Percentiles rank a stretch among this genome's conserved stretches.
Evolutionary conservation across 2,888 invertebrate species (phyloP).

Genomic region (Tholera decimalis): DNA sequence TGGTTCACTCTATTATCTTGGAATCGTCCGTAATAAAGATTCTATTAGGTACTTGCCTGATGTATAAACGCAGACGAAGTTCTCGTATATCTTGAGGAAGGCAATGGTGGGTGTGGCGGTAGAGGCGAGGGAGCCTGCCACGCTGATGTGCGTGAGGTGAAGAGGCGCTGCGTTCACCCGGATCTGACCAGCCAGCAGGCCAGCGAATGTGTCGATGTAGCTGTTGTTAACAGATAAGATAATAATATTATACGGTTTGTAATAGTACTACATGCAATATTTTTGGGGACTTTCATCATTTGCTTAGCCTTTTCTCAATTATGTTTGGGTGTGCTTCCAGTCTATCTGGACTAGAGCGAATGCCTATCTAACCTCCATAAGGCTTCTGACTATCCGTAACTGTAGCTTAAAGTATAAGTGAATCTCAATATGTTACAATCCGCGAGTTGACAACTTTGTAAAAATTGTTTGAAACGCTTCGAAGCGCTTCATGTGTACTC

Average conservation of each 20-base stretch:
- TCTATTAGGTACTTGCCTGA: constrained; percentile 92
- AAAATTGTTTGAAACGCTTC: too few relatives aligned
- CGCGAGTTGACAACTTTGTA: too few relatives aligned
- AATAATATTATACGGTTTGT: not conserved
- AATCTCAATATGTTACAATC: too few relatives aligned
- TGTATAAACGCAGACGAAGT: constrained; percentile 97
- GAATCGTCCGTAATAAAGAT: not conserved
- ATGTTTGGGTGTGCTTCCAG: too few relatives aligned
- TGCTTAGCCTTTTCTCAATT: too few relatives aligned
- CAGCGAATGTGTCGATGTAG: constrained; percentile 98
- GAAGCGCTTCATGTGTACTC: too few relatives aligned
- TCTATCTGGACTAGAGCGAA: too few relatives aligned
- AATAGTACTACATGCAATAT: not conserved
- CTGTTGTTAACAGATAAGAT: constrained; percentile 90
- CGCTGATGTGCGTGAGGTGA: constrained; percentile 96
- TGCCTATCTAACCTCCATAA: too few relatives aligned
- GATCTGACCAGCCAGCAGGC: constrained; percentile 96
- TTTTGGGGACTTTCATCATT: not conserved
- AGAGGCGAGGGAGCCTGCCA: constrained; percentile 96
- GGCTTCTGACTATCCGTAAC: too few relatives aligned
- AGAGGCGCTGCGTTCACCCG: constrained; percentile 97
- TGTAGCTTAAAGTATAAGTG: too few relatives aligned
- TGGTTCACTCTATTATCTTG: not conserved
- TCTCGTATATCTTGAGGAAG: constrained; percentile 97
- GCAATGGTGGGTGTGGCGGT: constrained; percentile 93